Percentiles rank a stretch among this genome's conserved stretches.
These are phyloP conservation scores for Microtus oregoni DNA, from an alignment of 2,113 vertebrate genomes.

Conservation along the genomic window DNA sequence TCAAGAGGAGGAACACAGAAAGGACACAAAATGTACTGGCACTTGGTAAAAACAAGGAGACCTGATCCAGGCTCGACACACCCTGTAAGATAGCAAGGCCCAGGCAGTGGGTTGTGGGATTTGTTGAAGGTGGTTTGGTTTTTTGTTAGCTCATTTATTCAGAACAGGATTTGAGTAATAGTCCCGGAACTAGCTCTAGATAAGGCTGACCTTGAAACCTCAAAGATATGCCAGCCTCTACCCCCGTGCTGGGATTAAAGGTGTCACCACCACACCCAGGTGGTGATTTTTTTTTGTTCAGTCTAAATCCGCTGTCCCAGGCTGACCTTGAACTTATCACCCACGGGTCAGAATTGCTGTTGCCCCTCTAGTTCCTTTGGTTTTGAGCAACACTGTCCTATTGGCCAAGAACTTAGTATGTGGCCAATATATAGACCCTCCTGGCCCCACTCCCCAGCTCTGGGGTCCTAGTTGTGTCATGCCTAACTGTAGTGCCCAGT, in stretches of 20 bases:
- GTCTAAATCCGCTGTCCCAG: accelerated
- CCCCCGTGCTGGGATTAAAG: not conserved
- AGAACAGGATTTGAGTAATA: no score
- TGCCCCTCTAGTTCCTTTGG: not conserved
- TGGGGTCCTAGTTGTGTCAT: not conserved
- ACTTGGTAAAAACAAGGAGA: not conserved
- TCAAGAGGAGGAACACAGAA: not conserved
- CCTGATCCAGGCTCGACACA: not conserved
- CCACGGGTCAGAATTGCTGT: no score
- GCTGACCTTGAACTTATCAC: not conserved
- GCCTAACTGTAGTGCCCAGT: not conserved
- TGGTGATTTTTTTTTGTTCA: not conserved
- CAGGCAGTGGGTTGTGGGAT: not conserved
- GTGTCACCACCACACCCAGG: not conserved
- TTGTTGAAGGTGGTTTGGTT: not conserved
- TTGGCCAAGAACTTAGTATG: not conserved
- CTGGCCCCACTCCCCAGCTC: not conserved
- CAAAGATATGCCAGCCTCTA: not conserved
- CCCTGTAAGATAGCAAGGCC: not conserved
- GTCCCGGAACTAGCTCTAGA: not conserved
- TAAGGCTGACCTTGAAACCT: not conserved
- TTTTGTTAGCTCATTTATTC: not conserved
- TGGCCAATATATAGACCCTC: not conserved
- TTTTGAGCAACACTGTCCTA: not conserved
- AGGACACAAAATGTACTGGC: not conserved